Evolutionary conservation across 2,797 vertebrate species (phyloP), one percentile per base, ranked within the genome.

Genomic region (Gallinago stenura): DNA sequence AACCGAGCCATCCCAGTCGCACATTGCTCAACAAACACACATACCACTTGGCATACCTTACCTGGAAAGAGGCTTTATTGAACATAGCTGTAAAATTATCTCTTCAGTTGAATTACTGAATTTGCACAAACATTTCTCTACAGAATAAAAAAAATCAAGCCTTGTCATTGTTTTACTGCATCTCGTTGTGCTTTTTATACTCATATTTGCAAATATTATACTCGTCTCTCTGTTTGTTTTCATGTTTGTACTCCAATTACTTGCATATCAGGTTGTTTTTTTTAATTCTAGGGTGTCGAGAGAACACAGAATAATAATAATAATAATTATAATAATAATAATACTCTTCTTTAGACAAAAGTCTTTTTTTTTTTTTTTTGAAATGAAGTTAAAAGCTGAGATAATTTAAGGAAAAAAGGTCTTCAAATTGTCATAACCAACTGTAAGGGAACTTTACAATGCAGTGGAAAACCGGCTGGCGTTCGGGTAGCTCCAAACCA

Each of bases 391-490:
- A 98, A 98, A 98, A 99, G 98, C 97, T 98, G 97, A 98, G 97
- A 98, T 98, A 99, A 98, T 98, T 98, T 98, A 98, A 98, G 98
- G 97, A 98, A 98, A 98, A 98, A 99, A 97, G 93, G 97, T 99
- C 98, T 98, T 99, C 98, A 98, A 99, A 99, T 98, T 98, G 98
- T 98, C 98, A 98, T 99, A 99, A 98, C 98, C 98, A 99, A 99
- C 98, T 97, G 98, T 98, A 98, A 98, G 98, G 98, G 98, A 98
- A 98, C 98, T 98, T 98, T 98, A 98, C 98, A 99, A 98, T 97
- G 98, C 98, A 97, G 98, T 99, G 98, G 99, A 99, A 99, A 99
- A 99, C 98, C 97, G 97, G 98, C 98, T 98, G 99, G 98, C 98
- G 98, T 98, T 98, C 96, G 98, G 99, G 99, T 98, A 99, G 98